phyloP scores from a whole-genome alignment of 2,113 vertebrate species.

The Podocnemis expansa region DNA sequence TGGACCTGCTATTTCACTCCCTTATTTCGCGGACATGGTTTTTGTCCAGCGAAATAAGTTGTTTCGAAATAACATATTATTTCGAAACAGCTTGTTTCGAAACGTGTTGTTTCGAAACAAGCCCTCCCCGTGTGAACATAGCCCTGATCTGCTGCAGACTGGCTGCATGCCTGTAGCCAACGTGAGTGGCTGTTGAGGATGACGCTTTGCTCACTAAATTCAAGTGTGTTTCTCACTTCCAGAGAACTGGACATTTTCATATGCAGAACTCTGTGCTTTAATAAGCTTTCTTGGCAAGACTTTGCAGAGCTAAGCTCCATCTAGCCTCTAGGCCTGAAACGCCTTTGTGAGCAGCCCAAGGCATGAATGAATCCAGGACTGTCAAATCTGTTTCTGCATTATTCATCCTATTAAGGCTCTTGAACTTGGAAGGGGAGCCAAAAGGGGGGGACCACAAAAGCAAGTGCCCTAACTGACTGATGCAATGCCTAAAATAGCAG shows the following conservation, averaged over 20 bases:
- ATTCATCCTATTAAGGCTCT: neutral
- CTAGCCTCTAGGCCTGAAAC: neutral
- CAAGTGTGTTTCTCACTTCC: accelerated
- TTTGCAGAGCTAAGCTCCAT: accelerated
- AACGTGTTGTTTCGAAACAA: no score
- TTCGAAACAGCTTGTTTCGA: no score
- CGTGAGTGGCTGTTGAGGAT: neutral
- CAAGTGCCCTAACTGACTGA: neutral
- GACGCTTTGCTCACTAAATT: neutral
- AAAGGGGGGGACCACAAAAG: neutral
- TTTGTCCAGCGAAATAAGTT: no score
- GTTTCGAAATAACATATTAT: no score
- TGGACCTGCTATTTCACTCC: no score
- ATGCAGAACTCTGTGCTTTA: neutral
- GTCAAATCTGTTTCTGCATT: neutral
- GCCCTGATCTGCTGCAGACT: no score
- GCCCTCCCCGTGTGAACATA: no score
- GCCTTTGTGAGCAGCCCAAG: neutral
- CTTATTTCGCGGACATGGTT: no score
- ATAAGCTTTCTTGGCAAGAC: neutral
- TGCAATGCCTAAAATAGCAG: neutral
- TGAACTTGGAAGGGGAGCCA: neutral
- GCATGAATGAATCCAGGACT: neutral
- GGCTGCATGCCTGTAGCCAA: accelerated
- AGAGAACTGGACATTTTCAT: neutral